A percentile compares a stretch with the other conserved stretches of the same genome.
Evolutionary conservation across 2,797 vertebrate species (phyloP).

Genomic region (Caiman crocodilus): DNA sequence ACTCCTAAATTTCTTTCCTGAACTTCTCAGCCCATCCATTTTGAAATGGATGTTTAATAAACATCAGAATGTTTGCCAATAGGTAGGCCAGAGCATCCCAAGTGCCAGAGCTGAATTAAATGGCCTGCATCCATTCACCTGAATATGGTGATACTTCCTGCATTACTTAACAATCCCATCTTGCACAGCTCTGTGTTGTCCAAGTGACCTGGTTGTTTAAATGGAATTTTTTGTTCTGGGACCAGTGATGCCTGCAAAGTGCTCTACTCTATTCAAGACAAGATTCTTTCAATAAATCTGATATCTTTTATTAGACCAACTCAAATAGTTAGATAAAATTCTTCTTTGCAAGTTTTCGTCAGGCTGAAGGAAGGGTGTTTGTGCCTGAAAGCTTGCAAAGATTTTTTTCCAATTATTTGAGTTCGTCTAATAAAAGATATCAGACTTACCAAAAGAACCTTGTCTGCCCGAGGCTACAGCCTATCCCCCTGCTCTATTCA

Average conservation of each 20-base stretch:
- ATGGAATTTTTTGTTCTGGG: background rate
- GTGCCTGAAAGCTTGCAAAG: too few species aligned
- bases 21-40: background rate
- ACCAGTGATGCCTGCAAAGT: background rate
- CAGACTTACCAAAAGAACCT: too few species aligned
- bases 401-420: too few species aligned
- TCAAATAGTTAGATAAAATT: too few species aligned
- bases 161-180: background rate
- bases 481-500: background rate
- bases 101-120: background rate
- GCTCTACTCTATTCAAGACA: background rate
- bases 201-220: background rate
- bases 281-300: too few species aligned
- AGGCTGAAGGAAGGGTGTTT: too few species aligned
- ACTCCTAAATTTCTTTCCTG: conserved; percentile 20
- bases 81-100: background rate
- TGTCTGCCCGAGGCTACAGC: too few species aligned
- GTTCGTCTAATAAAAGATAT: too few species aligned
- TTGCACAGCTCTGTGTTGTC: background rate
- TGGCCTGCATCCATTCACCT: background rate
- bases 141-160: background rate
- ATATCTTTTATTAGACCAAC: too few species aligned
- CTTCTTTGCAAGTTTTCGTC: too few species aligned
- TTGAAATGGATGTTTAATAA: background rate
- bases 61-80: background rate